A percentile compares a stretch with the other conserved stretches of the same genome.
These are phyloP conservation scores for Eriocheir sinensis DNA, from an alignment of 1,140 invertebrate genomes.

Conservation along the genomic window DNA sequence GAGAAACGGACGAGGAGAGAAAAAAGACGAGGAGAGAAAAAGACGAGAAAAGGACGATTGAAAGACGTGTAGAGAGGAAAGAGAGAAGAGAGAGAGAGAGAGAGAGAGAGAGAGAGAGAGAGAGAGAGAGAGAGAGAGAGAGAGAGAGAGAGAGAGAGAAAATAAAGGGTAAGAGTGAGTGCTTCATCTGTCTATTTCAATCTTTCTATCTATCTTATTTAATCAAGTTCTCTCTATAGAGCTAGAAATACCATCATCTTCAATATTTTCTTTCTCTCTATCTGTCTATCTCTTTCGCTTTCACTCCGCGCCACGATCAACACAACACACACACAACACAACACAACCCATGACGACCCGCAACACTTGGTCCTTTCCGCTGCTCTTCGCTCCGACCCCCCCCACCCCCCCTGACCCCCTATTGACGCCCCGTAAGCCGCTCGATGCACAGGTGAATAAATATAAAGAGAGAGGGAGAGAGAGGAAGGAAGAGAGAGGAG, in stretches of 20 bases:
- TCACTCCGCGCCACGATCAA: neutral
- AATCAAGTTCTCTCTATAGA: slow-evolving; percentile 12
- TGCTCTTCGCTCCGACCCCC: too few relatives aligned
- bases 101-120: neutral
- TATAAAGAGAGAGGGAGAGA: too few relatives aligned
- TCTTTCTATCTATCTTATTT: slow-evolving; percentile 25
- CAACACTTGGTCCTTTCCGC: too few relatives aligned
- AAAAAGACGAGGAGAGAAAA: neutral
- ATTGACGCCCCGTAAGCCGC: too few relatives aligned
- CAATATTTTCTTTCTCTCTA: slow-evolving; percentile 36
- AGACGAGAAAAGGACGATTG: neutral
- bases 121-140: neutral
- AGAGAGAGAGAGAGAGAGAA: slow-evolving; percentile 1
- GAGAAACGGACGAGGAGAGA: neutral
- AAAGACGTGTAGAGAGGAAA: neutral
- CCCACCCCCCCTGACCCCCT: too few relatives aligned
- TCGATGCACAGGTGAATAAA: too few relatives aligned
- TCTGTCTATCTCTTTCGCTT: neutral
- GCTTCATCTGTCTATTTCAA: neutral
- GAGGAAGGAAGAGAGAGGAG: too few relatives aligned
- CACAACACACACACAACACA: neutral
- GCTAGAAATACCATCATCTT: too few relatives aligned
- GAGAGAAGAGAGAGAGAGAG: neutral
- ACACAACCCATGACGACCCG: too few relatives aligned
- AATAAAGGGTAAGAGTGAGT: neutral